Evolutionary conservation across 2,888 invertebrate genomes (phyloP), one percentile per base, ranked within the genome.

Genomic region (Stenolophus ochropezus): DNA sequence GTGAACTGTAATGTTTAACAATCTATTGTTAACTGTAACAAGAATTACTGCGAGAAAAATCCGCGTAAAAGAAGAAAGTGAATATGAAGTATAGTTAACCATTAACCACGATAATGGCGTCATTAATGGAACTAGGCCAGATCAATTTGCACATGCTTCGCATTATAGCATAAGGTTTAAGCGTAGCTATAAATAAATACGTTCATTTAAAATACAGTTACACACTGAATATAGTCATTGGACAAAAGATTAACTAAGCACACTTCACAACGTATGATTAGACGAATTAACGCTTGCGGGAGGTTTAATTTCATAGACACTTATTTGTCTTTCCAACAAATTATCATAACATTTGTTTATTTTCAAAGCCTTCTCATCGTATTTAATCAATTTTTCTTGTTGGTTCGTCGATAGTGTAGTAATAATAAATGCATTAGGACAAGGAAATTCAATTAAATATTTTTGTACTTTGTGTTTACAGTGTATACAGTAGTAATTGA

Each of bases 71-170:
- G 47, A 49, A 49, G 73, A 73, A 73, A 73, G 73, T 73, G 73
- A 69, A 33, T 69, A 25, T 61, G n/a, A 42, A 42, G 23, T 61
- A 61, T 61, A 23, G 23, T 61, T 61, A 61, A 11, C 20, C 23
- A 73, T 49, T 49, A 23, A 73, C 21, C 49, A 73, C 20, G 73
- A 73, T 73, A 73, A 77, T 61, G 42, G 61, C 49, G 61, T 77
- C 77, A 77, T 77, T 77, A 77, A 77, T 77, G 77, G 23, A 77
- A 77, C 77, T 53, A 77, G 77, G 77, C 33, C 65, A 77, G 47
- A 42, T 49, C 65, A 61, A 78, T 78, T 75, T 75, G 75, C 75
- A 53, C 61, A 78, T 65, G 23, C 42, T 77, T 42, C 16, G 61
- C 78, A 79, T 71, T 71, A 49, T 69, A 51, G 53, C 71, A 33